phyloP scores from a whole-genome alignment of 2,113 vertebrate species.

The Callipepla californica region DNA sequence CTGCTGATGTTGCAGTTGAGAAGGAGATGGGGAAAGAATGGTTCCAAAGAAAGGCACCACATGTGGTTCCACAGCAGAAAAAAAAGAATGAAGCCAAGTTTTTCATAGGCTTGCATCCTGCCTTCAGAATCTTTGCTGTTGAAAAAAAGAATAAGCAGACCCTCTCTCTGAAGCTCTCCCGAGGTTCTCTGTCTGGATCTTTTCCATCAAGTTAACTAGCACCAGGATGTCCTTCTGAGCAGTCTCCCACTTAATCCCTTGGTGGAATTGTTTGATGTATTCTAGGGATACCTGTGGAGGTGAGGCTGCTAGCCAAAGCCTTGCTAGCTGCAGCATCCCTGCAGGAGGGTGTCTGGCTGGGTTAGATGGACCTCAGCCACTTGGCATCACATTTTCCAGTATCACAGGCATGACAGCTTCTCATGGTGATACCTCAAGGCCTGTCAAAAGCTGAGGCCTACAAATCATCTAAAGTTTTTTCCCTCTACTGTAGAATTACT shows the following conservation, averaged over 20 bases:
- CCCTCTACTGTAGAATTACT: not conserved
- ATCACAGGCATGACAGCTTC: not conserved
- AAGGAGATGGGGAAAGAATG: not conserved
- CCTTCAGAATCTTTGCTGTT: not conserved
- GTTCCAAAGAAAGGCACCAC: not conserved
- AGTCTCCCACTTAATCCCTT: not conserved
- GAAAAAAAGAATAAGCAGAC: not conserved
- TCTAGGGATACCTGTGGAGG: not conserved
- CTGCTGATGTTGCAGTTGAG: not conserved
- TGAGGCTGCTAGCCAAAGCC: not conserved
- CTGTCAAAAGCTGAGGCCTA: not conserved
- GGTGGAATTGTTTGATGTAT: not conserved
- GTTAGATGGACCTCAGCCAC: not conserved
- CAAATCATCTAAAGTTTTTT: not conserved
- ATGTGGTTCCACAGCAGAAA: not conserved
- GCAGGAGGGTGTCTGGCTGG: not conserved
- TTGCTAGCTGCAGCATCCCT: fast-evolving
- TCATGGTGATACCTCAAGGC: not conserved
- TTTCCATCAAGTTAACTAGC: not conserved
- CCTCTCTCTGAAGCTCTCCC: not conserved
- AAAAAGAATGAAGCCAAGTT: not conserved
- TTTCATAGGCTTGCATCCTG: not conserved
- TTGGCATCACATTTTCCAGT: fast-evolving
- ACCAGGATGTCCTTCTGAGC: not conserved
- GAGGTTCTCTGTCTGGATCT: not conserved